These are phyloP conservation scores for Phoenoteleia sp. DNA, from an alignment of 2,888 invertebrate species.

Conservation along the genomic window DNA sequence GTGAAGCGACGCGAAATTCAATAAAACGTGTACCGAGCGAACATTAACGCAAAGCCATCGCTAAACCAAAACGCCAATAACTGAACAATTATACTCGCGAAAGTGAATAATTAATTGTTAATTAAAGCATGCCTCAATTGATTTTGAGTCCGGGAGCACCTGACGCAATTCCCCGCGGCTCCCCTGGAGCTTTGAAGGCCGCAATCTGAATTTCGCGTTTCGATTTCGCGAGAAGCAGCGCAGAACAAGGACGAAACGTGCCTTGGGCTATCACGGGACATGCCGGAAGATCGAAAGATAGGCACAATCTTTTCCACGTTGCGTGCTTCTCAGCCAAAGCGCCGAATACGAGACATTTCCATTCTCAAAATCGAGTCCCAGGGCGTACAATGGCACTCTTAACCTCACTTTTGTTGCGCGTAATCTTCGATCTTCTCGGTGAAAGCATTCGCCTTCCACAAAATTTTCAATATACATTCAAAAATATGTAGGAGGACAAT, in stretches of 20 bases:
- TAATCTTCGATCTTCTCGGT: slow-evolving; percentile 4
- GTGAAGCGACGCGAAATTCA: background rate
- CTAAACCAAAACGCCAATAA: background rate
- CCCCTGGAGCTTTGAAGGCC: too few species aligned
- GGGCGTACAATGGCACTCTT: background rate
- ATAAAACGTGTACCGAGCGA: background rate
- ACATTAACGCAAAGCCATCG: too few species aligned
- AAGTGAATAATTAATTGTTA: slow-evolving; percentile 5
- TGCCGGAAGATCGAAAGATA: background rate
- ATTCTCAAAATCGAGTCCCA: slow-evolving; percentile 16
- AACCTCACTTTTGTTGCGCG: background rate
- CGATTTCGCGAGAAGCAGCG: background rate
- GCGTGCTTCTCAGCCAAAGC: slow-evolving; percentile 6
- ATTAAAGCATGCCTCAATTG: background rate
- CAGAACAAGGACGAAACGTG: background rate
- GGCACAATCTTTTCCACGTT: background rate
- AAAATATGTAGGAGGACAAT: too few species aligned
- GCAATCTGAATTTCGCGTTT: background rate
- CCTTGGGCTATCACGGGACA: background rate
- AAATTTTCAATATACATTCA: too few species aligned
- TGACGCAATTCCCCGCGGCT: too few species aligned
- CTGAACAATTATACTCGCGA: background rate
- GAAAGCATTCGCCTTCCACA: too few species aligned
- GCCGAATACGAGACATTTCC: slow-evolving; percentile 18
- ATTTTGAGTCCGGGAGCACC: background rate